Conservation (phyloP, 2,113 vertebrate genomes). For the Pachyramphus minor region DNA sequence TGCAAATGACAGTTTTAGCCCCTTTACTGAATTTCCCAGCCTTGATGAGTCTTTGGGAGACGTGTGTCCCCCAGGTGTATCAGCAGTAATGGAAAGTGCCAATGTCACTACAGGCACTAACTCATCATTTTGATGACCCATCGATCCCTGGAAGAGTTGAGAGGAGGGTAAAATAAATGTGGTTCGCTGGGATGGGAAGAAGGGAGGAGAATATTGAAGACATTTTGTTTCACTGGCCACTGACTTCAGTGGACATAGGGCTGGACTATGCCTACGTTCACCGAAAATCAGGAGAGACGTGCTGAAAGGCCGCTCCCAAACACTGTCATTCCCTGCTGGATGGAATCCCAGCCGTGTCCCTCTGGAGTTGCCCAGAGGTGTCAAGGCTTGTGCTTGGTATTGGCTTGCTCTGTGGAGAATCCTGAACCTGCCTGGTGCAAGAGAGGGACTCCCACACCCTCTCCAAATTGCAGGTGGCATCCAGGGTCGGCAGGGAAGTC, state of each 20-base stretch:
- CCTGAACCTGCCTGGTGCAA: fast-evolving
- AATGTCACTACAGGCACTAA: constrained; percentile 53
- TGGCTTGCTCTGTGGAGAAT: not conserved
- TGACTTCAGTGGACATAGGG: not conserved
- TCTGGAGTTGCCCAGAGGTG: not conserved
- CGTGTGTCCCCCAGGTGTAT: constrained; percentile 39
- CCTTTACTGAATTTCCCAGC: constrained; percentile 27
- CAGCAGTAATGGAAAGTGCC: constrained; percentile 61
- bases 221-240: not conserved
- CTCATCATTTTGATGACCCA: constrained; percentile 59
- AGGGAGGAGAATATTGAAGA: constrained; percentile 1
- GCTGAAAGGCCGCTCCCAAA: not conserved
- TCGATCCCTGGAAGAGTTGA: constrained; percentile 19
- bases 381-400: not conserved
- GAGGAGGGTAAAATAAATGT: constrained; percentile 30
- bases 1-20: not conserved
- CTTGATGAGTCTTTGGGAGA: constrained; percentile 51
- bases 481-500: not conserved
- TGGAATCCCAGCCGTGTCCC: not conserved
- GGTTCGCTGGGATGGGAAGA: not conserved
- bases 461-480: not conserved
- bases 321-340: not conserved
- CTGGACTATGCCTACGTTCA: not conserved
- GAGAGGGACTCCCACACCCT: fast-evolving
- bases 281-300: not conserved